Conservation (phyloP, 2,113 vertebrate species). For the Orientallactaga bullata region DNA sequence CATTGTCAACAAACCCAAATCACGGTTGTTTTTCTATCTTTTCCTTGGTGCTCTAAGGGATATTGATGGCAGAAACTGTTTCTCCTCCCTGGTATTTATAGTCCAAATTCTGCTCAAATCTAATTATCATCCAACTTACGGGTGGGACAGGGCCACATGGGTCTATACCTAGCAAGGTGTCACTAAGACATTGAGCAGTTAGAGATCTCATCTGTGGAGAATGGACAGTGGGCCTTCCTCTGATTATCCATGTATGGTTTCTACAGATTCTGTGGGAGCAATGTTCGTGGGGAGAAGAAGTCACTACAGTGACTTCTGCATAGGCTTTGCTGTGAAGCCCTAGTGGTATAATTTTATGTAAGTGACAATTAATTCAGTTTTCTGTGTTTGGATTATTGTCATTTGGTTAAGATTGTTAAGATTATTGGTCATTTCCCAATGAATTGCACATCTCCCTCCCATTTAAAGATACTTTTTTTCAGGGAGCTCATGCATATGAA, state of each 20-base stretch:
- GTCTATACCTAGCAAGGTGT: not conserved
- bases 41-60: not conserved
- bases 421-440: not conserved
- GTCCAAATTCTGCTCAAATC: not conserved
- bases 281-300: not conserved
- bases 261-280: not conserved
- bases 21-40: not conserved
- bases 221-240: too few relatives aligned
- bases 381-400: not conserved
- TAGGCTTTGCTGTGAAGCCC: not conserved
- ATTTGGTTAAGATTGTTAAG: not conserved
- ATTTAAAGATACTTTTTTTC: not conserved
- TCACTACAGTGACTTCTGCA: not conserved
- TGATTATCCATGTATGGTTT: not conserved
- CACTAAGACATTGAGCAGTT: not conserved
- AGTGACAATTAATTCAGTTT: not conserved
- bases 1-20: not conserved
- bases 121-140: not conserved
- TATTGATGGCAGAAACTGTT: not conserved
- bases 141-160: not conserved
- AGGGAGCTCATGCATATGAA: not conserved
- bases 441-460: not conserved
- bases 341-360: not conserved
- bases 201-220: accelerated
- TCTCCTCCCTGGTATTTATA: not conserved